Evolutionary conservation across 2,113 vertebrate species (phyloP).

Genomic region (Tyrannus savana): DNA sequence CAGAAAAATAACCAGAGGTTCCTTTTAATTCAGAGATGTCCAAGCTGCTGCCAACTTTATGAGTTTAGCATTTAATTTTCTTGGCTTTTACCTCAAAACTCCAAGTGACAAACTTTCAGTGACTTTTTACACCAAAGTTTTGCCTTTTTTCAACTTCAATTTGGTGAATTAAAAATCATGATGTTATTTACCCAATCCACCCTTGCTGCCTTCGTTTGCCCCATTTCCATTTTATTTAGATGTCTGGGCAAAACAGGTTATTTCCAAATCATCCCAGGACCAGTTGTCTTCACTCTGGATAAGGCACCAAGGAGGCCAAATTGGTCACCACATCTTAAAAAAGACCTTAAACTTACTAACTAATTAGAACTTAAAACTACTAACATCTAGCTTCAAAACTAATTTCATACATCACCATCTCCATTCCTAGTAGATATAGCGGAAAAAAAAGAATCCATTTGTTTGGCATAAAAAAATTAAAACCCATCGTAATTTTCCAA

Average conservation of each 20-base stretch:
- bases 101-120: neutral
- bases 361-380: neutral
- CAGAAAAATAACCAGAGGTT: neutral
- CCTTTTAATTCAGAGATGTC: neutral
- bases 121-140: neutral
- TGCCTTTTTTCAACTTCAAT: neutral
- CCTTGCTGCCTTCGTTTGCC: neutral
- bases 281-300: neutral
- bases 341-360: neutral
- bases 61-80: neutral
- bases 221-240: neutral
- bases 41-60: neutral
- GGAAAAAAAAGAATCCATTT: slow-evolving; percentile 3
- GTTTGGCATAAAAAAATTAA: neutral
- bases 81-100: neutral
- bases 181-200: neutral
- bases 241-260: neutral
- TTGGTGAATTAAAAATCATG: neutral
- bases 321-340: neutral
- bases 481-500: neutral
- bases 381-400: neutral
- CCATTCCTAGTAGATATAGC: neutral
- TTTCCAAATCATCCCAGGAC: neutral
- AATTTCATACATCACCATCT: neutral
- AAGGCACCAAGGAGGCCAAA: neutral